Conservation (phyloP, 2,888 invertebrate species). For the Epinotia nisella region DNA sequence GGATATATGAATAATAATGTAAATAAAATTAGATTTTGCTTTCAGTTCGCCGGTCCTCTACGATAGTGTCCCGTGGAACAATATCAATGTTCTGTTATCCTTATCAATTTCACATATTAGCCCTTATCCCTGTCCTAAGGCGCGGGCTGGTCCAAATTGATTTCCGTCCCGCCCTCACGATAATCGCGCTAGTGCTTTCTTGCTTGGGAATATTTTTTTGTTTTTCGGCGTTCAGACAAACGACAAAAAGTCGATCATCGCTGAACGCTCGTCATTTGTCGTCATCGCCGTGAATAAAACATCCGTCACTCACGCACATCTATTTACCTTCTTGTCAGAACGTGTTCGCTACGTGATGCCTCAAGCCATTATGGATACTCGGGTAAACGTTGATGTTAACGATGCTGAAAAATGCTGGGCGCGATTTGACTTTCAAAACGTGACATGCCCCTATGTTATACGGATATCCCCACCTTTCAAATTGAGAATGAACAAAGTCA, state of each 20-base stretch:
- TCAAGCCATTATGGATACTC: background rate
- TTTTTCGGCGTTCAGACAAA: background rate
- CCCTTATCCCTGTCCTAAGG: conserved; percentile 38
- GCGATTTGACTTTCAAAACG: too few species aligned
- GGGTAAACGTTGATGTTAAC: too few species aligned
- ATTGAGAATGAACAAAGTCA: too few species aligned
- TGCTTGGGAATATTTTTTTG: background rate
- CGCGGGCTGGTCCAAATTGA: conserved; percentile 43
- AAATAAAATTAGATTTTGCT: conserved; percentile 6
- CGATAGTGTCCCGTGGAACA: conserved; percentile 27
- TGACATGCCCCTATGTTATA: too few species aligned
- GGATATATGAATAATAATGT: background rate
- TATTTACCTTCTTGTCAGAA: too few species aligned
- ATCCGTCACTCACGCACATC: too few species aligned
- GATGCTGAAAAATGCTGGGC: too few species aligned
- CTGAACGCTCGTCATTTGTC: background rate
- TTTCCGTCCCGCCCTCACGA: conserved; percentile 41
- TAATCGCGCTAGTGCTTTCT: conserved; percentile 32
- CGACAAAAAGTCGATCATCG: background rate
- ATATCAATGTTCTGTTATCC: conserved; percentile 42
- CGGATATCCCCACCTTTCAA: too few species aligned
- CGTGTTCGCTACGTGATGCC: too few species aligned
- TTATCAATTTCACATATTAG: conserved; percentile 44
- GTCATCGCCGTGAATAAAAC: background rate
- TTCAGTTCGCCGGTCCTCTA: background rate